A percentile compares a stretch with the other conserved stretches of the same genome.
These are phyloP conservation scores for Orius laevigatus DNA, from an alignment of 1,140 invertebrate genomes.

Conservation along the genomic window DNA sequence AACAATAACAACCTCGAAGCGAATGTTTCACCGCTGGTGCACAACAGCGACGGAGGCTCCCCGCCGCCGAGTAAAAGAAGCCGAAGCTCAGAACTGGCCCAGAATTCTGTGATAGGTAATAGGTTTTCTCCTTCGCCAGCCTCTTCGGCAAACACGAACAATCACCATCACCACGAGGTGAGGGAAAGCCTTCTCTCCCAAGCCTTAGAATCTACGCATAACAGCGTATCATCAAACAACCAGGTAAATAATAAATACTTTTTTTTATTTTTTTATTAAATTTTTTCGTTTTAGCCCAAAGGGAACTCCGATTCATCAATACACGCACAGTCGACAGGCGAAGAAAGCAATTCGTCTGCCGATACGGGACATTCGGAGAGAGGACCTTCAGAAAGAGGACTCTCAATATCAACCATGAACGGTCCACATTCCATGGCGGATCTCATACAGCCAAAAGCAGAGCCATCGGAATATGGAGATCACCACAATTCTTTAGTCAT, in stretches of 20 bases:
- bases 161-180: slow-evolving; percentile 35
- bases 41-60: slow-evolving; percentile 25
- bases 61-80: slow-evolving; percentile 44
- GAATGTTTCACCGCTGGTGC: neutral
- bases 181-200: slow-evolving; percentile 54
- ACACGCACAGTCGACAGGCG: slow-evolving; percentile 54
- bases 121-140: slow-evolving; percentile 21
- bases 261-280: slow-evolving; percentile 5
- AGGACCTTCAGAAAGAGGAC: slow-evolving; percentile 22
- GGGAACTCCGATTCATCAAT: slow-evolving; percentile 31
- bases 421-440: slow-evolving; percentile 16
- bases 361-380: slow-evolving; percentile 50
- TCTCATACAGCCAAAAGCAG: slow-evolving; percentile 35
- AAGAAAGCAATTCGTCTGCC: slow-evolving; percentile 40
- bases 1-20: slow-evolving; percentile 5
- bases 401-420: slow-evolving; percentile 8
- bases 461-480: slow-evolving; percentile 40
- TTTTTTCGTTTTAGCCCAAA: slow-evolving; percentile 24
- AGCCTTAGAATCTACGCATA: slow-evolving; percentile 37
- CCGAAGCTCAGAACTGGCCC: slow-evolving; percentile 39
- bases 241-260: slow-evolving; percentile 2
- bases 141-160: slow-evolving; percentile 11
- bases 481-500: slow-evolving; percentile 45
- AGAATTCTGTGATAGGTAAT: slow-evolving; percentile 10
- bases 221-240: slow-evolving; percentile 14